These are phyloP conservation scores for Plebejus anna DNA, from an alignment of 2,888 invertebrate species.

Conservation along the genomic window DNA sequence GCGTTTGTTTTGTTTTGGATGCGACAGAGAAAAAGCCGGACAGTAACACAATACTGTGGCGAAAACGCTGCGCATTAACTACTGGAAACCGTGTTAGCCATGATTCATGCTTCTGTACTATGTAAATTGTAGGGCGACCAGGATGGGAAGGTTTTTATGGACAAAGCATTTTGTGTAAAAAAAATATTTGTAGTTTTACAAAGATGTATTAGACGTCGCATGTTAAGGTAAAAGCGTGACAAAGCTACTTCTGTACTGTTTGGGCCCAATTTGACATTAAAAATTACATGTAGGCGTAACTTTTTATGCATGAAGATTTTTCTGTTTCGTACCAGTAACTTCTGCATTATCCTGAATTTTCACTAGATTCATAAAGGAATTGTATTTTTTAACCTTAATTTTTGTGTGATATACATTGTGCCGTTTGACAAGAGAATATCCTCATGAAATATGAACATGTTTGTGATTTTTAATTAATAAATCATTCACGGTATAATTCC, in stretches of 20 bases:
- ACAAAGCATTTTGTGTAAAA: neutral
- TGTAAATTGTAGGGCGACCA: slow-evolving; percentile 33
- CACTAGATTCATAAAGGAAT: neutral
- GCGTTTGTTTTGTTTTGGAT: slow-evolving; percentile 28
- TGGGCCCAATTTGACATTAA: too few species aligned
- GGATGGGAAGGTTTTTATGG: neutral
- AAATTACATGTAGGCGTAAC: too few species aligned
- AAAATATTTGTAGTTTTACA: too few species aligned
- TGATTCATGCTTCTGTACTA: slow-evolving; percentile 42
- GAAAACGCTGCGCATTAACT: slow-evolving; percentile 41
- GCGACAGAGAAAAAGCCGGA: slow-evolving; percentile 33
- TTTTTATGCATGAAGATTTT: too few species aligned
- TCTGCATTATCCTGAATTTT: too few species aligned
- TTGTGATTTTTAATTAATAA: slow-evolving; percentile 19
- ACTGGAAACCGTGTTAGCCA: slow-evolving; percentile 41
- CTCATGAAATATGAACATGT: neutral
- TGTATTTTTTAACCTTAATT: neutral
- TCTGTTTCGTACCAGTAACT: too few species aligned
- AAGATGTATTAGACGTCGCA: neutral
- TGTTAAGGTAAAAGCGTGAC: neutral
- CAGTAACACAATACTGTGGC: slow-evolving; percentile 33
- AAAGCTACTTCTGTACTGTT: too few species aligned
- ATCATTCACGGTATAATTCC: slow-evolving; percentile 11
- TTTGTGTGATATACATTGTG: too few species aligned
- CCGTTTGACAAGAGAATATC: neutral